Conservation (phyloP, 2,797 vertebrate genomes). For the Heteromormyrus szaboi region DNA sequence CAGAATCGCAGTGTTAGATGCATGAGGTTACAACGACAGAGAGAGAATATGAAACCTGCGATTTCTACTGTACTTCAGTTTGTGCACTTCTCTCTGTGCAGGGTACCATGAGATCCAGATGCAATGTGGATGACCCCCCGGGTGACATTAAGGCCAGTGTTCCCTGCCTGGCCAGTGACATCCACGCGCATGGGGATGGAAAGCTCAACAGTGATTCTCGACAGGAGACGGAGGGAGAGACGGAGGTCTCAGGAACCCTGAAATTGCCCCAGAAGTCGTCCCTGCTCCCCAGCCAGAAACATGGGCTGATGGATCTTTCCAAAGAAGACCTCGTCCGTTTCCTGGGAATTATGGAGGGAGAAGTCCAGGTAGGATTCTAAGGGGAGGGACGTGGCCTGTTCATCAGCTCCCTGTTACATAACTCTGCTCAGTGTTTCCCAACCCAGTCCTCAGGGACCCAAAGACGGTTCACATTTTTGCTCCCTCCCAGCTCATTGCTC, state of each 20-base stretch:
- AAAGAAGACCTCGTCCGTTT: conserved; percentile 84
- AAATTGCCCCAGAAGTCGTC: conserved; percentile 64
- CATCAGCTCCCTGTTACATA: background rate
- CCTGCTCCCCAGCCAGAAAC: conserved; percentile 54
- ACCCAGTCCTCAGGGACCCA: background rate
- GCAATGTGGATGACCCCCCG: conserved; percentile 71
- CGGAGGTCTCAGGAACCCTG: conserved; percentile 68
- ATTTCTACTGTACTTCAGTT: background rate
- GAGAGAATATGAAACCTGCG: background rate
- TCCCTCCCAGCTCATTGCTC: background rate
- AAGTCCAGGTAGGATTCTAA: conserved; percentile 76
- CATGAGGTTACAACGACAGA: background rate
- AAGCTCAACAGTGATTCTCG: conserved; percentile 69
- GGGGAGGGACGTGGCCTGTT: background rate
- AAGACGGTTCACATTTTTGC: background rate
- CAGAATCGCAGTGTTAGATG: background rate
- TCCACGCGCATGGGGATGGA: conserved; percentile 66
- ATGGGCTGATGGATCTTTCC: conserved; percentile 73
- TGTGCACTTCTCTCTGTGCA: conserved; percentile 44
- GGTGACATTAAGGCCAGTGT: conserved; percentile 66
- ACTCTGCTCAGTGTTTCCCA: background rate
- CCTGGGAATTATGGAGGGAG: conserved; percentile 95
- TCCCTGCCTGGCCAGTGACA: conserved; percentile 64
- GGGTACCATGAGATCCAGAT: conserved; percentile 89
- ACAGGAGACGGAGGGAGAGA: conserved; percentile 65